Percentiles rank a stretch among this genome's conserved stretches.
Evolutionary conservation across 2,797 vertebrate species (phyloP).

Genomic region (Clarias laeviceps): DNA sequence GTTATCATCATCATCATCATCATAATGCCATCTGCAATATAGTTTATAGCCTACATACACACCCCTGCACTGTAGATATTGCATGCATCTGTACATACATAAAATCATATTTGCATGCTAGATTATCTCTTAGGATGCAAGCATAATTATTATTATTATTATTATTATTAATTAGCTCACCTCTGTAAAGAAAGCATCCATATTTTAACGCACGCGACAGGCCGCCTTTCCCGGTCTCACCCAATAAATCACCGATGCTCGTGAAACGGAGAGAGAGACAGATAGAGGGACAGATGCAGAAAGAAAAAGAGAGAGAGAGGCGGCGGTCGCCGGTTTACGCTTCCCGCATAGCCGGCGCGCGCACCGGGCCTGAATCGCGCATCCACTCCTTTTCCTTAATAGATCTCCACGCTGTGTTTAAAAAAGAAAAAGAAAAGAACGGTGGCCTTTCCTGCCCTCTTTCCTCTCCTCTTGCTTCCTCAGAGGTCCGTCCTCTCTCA

Average conservation of each 20-base stretch:
- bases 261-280: conserved; percentile 22
- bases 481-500: conserved; percentile 38
- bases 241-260: conserved; percentile 44
- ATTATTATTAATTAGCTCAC: conserved; percentile 60
- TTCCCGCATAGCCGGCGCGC: conserved; percentile 36
- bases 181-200: conserved; percentile 79
- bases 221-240: conserved; percentile 28
- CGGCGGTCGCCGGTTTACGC: conserved; percentile 16
- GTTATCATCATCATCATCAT: not conserved
- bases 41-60: conserved; percentile 3
- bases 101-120: not conserved
- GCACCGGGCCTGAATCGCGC: not conserved
- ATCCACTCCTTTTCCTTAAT: not conserved
- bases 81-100: not conserved
- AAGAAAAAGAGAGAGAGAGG: not conserved
- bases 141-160: not conserved
- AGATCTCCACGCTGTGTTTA: not conserved
- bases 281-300: not conserved
- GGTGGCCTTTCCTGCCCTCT: not conserved
- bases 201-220: conserved; percentile 57
- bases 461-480: conserved; percentile 23
- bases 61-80: not conserved
- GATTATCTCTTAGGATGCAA: not conserved
- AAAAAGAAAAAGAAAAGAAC: not conserved
- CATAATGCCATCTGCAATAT: conserved; percentile 16